A percentile compares a stretch with the other conserved stretches of the same genome.
These are phyloP conservation scores for Stegophylla sp. DNA, from an alignment of 2,888 invertebrate genomes.

Conservation along the genomic window DNA sequence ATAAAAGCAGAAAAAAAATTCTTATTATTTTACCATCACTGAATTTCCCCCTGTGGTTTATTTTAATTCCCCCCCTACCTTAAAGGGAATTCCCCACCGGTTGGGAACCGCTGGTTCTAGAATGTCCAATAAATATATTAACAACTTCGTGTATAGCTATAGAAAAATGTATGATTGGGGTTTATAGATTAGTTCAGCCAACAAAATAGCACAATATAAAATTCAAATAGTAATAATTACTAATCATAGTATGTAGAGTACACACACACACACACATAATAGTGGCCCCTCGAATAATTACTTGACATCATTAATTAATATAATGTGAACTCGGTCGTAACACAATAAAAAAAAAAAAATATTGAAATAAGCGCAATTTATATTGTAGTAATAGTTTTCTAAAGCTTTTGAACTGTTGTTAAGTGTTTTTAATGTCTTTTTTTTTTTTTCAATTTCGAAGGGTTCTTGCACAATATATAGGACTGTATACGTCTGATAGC, in stretches of 20 bases:
- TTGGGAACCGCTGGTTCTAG: no score
- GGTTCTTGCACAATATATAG: no score
- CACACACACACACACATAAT: neutral
- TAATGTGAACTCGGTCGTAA: neutral
- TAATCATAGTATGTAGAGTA: neutral
- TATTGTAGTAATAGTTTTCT: neutral
- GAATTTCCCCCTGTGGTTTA: no score
- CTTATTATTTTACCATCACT: no score
- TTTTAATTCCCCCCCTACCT: no score
- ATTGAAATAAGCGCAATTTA: neutral
- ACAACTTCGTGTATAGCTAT: no score
- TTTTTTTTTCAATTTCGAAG: neutral
- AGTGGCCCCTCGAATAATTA: neutral
- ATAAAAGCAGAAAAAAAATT: no score
- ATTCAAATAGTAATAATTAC: neutral
- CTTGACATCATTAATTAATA: conserved; percentile 16
- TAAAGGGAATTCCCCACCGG: no score
- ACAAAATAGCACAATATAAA: neutral
- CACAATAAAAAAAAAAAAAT: no score
- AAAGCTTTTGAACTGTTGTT: neutral
- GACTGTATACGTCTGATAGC: neutral
- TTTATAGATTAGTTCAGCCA: neutral
- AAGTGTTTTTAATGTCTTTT: neutral
- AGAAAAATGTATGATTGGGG: neutral
- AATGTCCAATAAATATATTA: no score